Conservation (phyloP, 2,888 invertebrate species). For the Pseudoips prasinana region DNA sequence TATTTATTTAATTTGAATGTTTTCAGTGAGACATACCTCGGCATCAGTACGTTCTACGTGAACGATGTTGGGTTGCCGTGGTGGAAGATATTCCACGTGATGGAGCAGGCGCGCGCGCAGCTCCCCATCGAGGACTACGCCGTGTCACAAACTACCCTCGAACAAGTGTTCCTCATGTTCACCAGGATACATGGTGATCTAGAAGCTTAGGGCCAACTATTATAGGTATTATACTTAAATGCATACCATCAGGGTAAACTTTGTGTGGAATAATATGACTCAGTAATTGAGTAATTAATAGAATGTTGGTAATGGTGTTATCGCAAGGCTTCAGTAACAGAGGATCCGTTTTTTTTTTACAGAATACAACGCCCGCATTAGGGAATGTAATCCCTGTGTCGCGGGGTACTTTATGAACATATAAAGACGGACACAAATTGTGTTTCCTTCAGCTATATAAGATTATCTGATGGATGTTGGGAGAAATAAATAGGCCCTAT, state of each 20-base stretch:
- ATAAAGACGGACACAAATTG: not conserved
- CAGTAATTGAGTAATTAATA: too few relatives aligned
- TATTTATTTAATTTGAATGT: too few relatives aligned
- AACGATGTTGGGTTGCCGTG: slow-evolving; percentile 81
- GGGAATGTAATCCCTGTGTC: too few relatives aligned
- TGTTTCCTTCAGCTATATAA: not conserved
- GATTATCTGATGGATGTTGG: too few relatives aligned
- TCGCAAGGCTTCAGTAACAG: too few relatives aligned
- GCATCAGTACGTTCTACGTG: slow-evolving; percentile 87
- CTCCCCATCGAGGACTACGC: slow-evolving; percentile 89
- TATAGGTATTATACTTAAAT: not conserved
- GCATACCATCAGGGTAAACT: too few relatives aligned
- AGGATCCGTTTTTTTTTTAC: too few relatives aligned
- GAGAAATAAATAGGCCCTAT: too few relatives aligned
- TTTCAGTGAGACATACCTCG: slow-evolving; percentile 86
- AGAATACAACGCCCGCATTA: too few relatives aligned
- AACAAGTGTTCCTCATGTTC: slow-evolving; percentile 88
- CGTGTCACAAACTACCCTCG: slow-evolving; percentile 90
- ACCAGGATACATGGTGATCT: slow-evolving; percentile 60
- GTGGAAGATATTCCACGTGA: slow-evolving; percentile 85
- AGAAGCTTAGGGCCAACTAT: slow-evolving; percentile 13
- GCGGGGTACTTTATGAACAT: too few relatives aligned
- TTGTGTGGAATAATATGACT: too few relatives aligned
- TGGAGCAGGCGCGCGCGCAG: slow-evolving; percentile 82
- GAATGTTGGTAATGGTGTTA: too few relatives aligned